phyloP scores from a whole-genome alignment of 2,888 invertebrate genomes.

The Endotricha flammealis region DNA sequence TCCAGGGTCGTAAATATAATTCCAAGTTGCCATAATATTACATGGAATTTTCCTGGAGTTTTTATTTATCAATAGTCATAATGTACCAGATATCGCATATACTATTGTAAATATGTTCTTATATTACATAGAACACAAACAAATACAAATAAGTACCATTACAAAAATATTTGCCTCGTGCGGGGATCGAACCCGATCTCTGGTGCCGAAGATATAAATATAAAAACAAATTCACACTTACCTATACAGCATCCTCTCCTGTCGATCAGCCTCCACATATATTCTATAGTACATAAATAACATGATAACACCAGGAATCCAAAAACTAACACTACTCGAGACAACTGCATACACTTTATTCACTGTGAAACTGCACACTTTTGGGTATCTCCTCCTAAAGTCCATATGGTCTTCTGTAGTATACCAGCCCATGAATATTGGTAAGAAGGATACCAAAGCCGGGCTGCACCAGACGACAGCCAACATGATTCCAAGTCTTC shows the following conservation, averaged over 20 bases:
- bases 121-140: no score
- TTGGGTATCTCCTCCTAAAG: slow-evolving; percentile 82
- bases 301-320: slow-evolving; percentile 96
- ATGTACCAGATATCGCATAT: no score
- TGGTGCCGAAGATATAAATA: no score
- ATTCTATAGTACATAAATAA: slow-evolving; percentile 94
- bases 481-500: slow-evolving; percentile 87
- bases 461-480: slow-evolving; percentile 95
- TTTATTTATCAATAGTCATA: no score
- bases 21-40: no score
- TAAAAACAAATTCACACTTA: slow-evolving; percentile 50
- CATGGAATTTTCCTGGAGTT: no score
- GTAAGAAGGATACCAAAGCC: slow-evolving; percentile 93
- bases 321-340: slow-evolving; percentile 94
- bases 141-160: no score
- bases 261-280: slow-evolving; percentile 89
- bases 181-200: no score
- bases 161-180: no score
- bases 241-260: slow-evolving; percentile 91
- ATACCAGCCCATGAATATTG: slow-evolving; percentile 97
- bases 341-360: slow-evolving; percentile 92
- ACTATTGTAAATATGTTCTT: no score
- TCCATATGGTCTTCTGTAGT: slow-evolving; percentile 89
- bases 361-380: slow-evolving; percentile 89
- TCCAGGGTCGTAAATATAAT: no score